Percentiles rank a stretch among this genome's conserved stretches.
These are phyloP conservation scores for Triplophysa bombifrons DNA, from an alignment of 2,797 vertebrate genomes.

Conservation along the genomic window DNA sequence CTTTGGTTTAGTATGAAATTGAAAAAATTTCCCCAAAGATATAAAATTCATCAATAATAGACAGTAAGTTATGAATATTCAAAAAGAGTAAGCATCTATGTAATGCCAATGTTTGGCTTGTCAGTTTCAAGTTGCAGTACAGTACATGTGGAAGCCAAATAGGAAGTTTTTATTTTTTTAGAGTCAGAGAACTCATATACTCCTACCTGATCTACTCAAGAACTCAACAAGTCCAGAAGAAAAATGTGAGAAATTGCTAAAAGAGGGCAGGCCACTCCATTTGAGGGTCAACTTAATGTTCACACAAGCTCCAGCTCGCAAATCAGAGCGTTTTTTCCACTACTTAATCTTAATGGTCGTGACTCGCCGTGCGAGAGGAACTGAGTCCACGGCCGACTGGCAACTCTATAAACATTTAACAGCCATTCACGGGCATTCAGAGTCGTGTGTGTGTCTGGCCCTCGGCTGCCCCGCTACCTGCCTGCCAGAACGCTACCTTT, in stretches of 20 bases:
- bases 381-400: slow-evolving; percentile 44
- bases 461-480: slow-evolving; percentile 44
- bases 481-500: slow-evolving; percentile 43
- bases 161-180: background rate
- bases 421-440: slow-evolving; percentile 48
- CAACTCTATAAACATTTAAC: slow-evolving; percentile 61
- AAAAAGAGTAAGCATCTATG: background rate
- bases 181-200: background rate
- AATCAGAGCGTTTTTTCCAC: slow-evolving; percentile 51
- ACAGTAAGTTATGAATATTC: slow-evolving; percentile 14
- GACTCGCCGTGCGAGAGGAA: slow-evolving; percentile 43
- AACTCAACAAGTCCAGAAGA: slow-evolving; percentile 1
- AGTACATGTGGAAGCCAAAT: background rate
- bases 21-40: slow-evolving; percentile 9
- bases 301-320: slow-evolving; percentile 29
- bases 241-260: slow-evolving; percentile 26
- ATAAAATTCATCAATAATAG: slow-evolving; percentile 31
- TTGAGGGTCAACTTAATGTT: slow-evolving; percentile 41
- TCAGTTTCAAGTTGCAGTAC: background rate
- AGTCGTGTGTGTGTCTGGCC: slow-evolving; percentile 33
- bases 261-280: slow-evolving; percentile 15
- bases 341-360: slow-evolving; percentile 35
- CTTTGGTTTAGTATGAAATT: slow-evolving; percentile 24
- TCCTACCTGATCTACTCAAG: background rate
- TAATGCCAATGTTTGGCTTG: background rate